These are phyloP conservation scores for Neodon shergylaensis DNA, from an alignment of 2,113 vertebrate genomes.

Conservation along the genomic window DNA sequence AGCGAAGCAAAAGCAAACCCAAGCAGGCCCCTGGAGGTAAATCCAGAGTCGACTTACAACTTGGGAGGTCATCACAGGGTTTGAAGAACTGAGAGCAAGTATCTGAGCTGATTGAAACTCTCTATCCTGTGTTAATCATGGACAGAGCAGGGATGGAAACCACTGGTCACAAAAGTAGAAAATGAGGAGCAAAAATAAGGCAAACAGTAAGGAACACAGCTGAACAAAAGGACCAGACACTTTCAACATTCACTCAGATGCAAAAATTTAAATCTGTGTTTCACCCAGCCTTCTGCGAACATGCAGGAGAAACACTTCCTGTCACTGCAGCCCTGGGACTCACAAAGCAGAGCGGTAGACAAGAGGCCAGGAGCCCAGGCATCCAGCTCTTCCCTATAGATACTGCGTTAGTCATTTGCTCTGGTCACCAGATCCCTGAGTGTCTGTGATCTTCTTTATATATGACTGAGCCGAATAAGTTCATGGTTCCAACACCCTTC, in stretches of 20 bases:
- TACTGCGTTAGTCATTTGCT: background rate
- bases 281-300: background rate
- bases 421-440: background rate
- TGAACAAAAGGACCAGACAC: background rate
- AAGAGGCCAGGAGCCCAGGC: background rate
- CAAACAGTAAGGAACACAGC: background rate
- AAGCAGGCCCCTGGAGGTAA: background rate
- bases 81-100: conserved; percentile 10
- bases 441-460: too few relatives aligned
- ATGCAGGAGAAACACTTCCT: background rate
- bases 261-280: background rate
- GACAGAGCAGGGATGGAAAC: background rate
- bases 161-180: background rate
- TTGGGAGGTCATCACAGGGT: background rate
- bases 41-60: background rate
- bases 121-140: background rate
- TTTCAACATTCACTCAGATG: background rate
- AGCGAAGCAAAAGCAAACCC: background rate
- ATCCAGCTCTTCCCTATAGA: background rate
- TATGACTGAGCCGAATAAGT: background rate
- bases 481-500: background rate
- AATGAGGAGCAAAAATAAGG: background rate
- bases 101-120: background rate
- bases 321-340: background rate
- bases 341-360: background rate